phyloP scores from a whole-genome alignment of 2,113 vertebrate genomes.

The Gavialis gangeticus region DNA sequence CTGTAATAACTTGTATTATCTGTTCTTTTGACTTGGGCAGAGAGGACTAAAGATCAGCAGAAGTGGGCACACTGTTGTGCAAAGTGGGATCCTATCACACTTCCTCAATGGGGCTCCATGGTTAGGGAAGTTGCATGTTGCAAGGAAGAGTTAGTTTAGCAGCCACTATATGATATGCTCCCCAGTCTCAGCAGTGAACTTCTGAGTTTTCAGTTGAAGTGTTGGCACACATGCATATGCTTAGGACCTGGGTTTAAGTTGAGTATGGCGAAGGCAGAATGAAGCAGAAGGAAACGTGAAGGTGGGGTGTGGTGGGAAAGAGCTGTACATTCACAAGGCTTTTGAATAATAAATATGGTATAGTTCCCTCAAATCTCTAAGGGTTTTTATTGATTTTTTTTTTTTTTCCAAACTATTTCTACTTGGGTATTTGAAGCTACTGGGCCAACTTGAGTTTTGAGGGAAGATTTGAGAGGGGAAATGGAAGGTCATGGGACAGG shows the following conservation, averaged over 20 bases:
- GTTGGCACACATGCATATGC: not conserved
- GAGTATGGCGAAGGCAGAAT: not conserved
- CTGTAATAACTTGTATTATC: not conserved
- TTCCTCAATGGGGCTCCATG: not conserved
- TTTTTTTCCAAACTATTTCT: too few species aligned
- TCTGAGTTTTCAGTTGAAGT: not conserved
- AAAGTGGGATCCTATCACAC: accelerated
- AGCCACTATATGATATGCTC: accelerated
- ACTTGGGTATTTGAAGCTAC: not conserved
- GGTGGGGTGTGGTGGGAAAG: not conserved
- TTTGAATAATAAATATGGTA: not conserved
- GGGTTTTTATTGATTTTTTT: too few species aligned
- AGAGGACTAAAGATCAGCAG: not conserved
- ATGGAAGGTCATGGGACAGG: accelerated
- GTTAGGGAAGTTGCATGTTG: accelerated
- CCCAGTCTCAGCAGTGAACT: not conserved
- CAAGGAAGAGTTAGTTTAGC: not conserved
- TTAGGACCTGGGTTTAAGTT: not conserved
- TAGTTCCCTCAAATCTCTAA: not conserved
- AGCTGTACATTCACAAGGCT: not conserved
- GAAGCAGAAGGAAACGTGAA: not conserved
- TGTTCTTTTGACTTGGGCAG: not conserved
- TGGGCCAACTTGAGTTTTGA: not conserved
- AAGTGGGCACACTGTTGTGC: not conserved
- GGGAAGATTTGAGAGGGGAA: not conserved